phyloP scores from a whole-genome alignment of 1,140 invertebrate genomes.

The Charaxes varanes region DNA sequence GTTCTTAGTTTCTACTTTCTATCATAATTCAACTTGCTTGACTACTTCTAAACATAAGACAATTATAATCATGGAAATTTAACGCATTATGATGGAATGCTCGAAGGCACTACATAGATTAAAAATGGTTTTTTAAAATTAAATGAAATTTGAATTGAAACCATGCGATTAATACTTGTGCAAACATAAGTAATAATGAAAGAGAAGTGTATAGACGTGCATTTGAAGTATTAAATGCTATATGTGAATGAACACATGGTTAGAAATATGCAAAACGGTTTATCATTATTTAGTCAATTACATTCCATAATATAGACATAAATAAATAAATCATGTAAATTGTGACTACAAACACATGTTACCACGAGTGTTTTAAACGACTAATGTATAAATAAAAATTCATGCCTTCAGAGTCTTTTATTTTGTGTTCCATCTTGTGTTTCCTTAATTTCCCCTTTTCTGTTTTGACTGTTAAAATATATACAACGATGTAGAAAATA shows the following conservation, averaged over 20 bases:
- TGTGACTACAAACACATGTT: too few relatives aligned
- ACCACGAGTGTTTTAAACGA: conserved; percentile 1
- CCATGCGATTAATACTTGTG: conserved; percentile 6
- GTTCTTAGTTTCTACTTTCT: too few relatives aligned
- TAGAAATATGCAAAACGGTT: neutral
- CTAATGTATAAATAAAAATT: conserved; percentile 13
- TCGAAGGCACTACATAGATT: too few relatives aligned
- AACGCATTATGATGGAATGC: too few relatives aligned
- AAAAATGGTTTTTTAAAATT: too few relatives aligned
- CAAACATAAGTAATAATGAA: neutral
- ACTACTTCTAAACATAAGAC: neutral
- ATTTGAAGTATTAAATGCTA: neutral
- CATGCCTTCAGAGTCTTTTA: conserved; percentile 40
- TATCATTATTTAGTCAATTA: neutral
- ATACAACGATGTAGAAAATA: conserved; percentile 3
- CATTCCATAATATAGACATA: neutral
- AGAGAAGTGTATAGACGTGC: neutral
- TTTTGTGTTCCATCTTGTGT: conserved; percentile 25
- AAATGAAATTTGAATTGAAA: neutral
- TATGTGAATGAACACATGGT: too few relatives aligned
- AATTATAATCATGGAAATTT: neutral
- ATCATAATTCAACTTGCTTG: too few relatives aligned
- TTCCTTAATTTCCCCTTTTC: conserved; percentile 29
- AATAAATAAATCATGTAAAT: too few relatives aligned
- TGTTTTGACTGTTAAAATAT: conserved; percentile 44